Evolutionary conservation across 2,113 vertebrate species (phyloP).

Genomic region (Empidonax traillii): DNA sequence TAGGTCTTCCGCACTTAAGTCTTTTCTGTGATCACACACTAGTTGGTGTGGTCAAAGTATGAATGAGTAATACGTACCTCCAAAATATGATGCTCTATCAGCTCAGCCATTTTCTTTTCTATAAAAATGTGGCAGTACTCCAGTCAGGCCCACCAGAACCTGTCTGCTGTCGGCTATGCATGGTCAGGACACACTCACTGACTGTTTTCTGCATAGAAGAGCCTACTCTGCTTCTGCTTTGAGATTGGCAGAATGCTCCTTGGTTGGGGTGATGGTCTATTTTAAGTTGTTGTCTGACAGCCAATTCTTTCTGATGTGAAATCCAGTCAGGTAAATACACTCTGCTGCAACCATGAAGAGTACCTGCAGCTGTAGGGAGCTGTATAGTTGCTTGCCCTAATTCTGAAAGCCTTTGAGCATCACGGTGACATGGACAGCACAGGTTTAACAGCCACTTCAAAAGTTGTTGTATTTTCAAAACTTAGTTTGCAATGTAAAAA

Average conservation of each 20-base stretch:
- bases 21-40: constrained; percentile 75
- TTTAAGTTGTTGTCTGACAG: constrained; percentile 36
- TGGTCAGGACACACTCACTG: neutral
- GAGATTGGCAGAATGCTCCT: neutral
- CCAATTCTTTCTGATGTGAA: constrained; percentile 64
- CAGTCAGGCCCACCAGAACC: constrained; percentile 56
- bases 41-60: constrained; percentile 77
- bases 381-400: constrained; percentile 4
- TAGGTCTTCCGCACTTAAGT: constrained; percentile 63
- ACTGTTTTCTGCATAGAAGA: neutral
- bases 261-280: constrained; percentile 12
- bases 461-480: constrained; percentile 75
- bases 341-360: constrained; percentile 57
- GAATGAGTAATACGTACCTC: constrained; percentile 72
- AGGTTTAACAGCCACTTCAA: constrained; percentile 63
- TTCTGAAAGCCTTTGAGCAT: constrained; percentile 47
- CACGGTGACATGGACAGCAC: constrained; percentile 7
- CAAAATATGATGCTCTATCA: constrained; percentile 65
- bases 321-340: constrained; percentile 79
- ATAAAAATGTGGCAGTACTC: constrained; percentile 77
- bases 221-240: neutral
- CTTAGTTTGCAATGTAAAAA: constrained; percentile 65
- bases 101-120: constrained; percentile 72
- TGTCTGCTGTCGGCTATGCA: neutral
- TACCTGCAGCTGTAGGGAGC: constrained; percentile 17